Base-by-base conservation (phyloP, 2,797 vertebrate genomes). In the Alca torda region DNA sequence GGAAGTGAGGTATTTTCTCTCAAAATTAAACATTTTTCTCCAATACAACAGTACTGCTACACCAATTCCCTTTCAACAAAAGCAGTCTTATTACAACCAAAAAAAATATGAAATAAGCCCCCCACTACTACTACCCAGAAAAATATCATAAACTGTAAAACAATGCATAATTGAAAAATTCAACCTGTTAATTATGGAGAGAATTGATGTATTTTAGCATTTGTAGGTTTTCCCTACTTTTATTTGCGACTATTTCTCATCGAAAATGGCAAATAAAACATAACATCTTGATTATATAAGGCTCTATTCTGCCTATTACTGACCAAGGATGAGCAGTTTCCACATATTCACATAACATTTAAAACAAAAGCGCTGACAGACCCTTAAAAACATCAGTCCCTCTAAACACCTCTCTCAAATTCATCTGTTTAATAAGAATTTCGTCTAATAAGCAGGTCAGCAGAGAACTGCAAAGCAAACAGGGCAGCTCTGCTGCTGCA, bases 401-500 rank as follows among this genome's bases (percentile, higher is more conserved):
- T 56, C 53, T 87, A 84, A 91, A 80, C 50, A 31, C n/a, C 35
- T 84, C 28, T 61, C 48, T 23, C 25, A 90, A 94, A 96, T 94
- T 95, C 56, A 73, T 79, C 78, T 92, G 68, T 74, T 96, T 95
- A 91, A 87, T 86, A 93, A 80, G 53, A 91, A 92, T 10, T 14
- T 80, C 63, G 57, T 90, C 75, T 80, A 86, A 92, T 92, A 89
- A 90, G 48, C 73, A 90, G 81, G 87, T 94, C 93, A 94, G 73
- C 43, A 59, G 65, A 95, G 59, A 95, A 69, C 54, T 89, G 91
- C 80, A 89, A 72, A 93, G 81, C 53, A 90, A 97, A 90, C 83
- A 90, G 68, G 70, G 54, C 24, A 76, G 56, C 18, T 94, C 84
- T 87, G 85, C 78, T 89, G 86, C 43, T 54, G 39, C 60, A 82